Evolutionary conservation across 2,797 vertebrate genomes (phyloP).

Genomic region (Sebastes hubbsi): DNA sequence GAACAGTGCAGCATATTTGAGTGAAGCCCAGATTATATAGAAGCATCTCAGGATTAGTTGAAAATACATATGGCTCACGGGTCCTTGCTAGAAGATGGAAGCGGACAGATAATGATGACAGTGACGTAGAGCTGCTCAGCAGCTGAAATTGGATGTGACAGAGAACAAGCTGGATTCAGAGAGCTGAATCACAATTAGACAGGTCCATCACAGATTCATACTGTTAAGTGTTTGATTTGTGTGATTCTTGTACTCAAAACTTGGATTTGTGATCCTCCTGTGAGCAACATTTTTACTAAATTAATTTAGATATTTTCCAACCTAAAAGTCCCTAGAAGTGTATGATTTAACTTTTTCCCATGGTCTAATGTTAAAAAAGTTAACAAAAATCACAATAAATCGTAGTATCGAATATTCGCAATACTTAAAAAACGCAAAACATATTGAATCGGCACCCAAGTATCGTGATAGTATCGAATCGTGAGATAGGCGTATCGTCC

Average conservation of each 20-base stretch:
- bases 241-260: neutral
- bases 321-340: too few relatives aligned
- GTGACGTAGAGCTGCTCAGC: neutral
- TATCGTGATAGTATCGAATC: too few relatives aligned
- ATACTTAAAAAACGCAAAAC: too few relatives aligned
- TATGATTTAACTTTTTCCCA: too few relatives aligned
- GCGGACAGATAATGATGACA: slow-evolving; percentile 7
- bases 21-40: neutral
- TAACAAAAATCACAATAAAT: too few relatives aligned
- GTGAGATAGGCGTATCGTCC: too few relatives aligned
- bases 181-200: slow-evolving; percentile 12
- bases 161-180: slow-evolving; percentile 31
- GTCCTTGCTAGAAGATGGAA: neutral
- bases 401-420: too few relatives aligned
- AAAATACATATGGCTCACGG: neutral
- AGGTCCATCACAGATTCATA: neutral
- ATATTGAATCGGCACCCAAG: too few relatives aligned
- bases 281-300: too few relatives aligned
- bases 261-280: neutral
- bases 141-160: slow-evolving; percentile 33
- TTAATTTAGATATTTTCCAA: too few relatives aligned
- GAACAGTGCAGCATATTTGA: neutral
- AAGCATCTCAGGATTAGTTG: neutral
- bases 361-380: too few relatives aligned
- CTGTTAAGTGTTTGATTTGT: neutral